Percentiles rank a stretch among this genome's conserved stretches.
Conservation (phyloP, 1,140 invertebrate species). For the Ceratina calcarata region DNA sequence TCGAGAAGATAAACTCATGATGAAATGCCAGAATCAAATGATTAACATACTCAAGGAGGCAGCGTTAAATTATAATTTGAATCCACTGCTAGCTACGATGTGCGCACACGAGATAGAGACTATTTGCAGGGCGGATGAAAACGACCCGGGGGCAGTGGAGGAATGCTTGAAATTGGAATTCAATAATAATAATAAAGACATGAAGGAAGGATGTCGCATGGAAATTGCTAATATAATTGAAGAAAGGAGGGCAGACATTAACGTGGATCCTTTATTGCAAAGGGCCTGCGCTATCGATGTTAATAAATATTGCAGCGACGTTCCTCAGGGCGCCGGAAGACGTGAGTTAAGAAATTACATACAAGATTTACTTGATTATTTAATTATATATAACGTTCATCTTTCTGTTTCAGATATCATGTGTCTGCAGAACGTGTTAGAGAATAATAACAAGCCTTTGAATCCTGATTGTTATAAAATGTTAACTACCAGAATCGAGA, state of each 20-base stretch:
- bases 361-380: no score
- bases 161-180: conserved; percentile 92
- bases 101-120: conserved; percentile 83
- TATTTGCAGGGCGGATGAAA: conserved; percentile 78
- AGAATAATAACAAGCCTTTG: conserved; percentile 85
- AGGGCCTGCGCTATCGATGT: conserved; percentile 90
- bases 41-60: conserved; percentile 90
- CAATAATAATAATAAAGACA: conserved; percentile 86
- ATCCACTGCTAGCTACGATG: conserved; percentile 89
- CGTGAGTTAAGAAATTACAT: conserved; percentile 83
- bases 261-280: conserved; percentile 90
- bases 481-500: conserved; percentile 90
- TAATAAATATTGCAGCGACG: conserved; percentile 90
- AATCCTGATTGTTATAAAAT: conserved; percentile 89
- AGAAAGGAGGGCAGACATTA: conserved; percentile 90
- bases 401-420: conserved; percentile 86
- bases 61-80: conserved; percentile 92
- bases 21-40: conserved; percentile 91
- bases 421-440: conserved; percentile 88
- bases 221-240: conserved; percentile 92
- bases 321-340: conserved; percentile 92
- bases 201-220: conserved; percentile 86
- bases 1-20: conserved; percentile 85
- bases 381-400: not conserved
- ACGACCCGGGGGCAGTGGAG: conserved; percentile 83